Base-by-base conservation (phyloP, 1,140 invertebrate species). In the Cotesia glomerata region DNA sequence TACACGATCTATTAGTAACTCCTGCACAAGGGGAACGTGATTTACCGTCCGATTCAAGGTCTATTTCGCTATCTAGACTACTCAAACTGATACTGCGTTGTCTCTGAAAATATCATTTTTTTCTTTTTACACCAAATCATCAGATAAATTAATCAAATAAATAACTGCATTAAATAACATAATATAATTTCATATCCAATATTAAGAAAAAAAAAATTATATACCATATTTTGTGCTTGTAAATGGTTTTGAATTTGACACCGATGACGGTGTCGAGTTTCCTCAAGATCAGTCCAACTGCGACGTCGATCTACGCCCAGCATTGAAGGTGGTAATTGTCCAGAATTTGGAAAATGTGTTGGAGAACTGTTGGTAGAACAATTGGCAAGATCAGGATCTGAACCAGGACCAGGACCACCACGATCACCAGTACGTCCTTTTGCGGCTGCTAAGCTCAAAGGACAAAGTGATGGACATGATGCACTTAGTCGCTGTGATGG, bases 251-350 rank as follows among this genome's bases (percentile, higher is more conserved):
- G 84, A 18, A 82, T 80, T 34, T 80, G 83, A 52, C 76, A 79
- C 68, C 84, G 83, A 16, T 84, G 82, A 74, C 81, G 79, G 35
- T 84, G 82, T 51, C 88, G 83, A 4, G 84, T 83, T 56, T 89
- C 88, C 78, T 95, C 94, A 49, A 95, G 87, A 16, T 93, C 93
- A 7, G 94, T 94, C 94, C 94, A 95, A 67, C 94, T 95, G 80
- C 93, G 91, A 75, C 94, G 87, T 16, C 94, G 86, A 69, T 87
- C 85, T 52, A 85, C 84, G 36, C 83, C 81, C 18, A 86, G 78
- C n/a, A 77, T 65, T 36, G 74, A 79, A 66, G 84, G 85, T 26
- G 72, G 82, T 77, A 73, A 36, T 70, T 83, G 81, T 62, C 75
- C 74, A 34, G 72, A 67, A 11, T 82, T 71, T 14, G 85, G 83